A percentile compares a stretch with the other conserved stretches of the same genome.
Conservation (phyloP, 2,888 invertebrate species). For the Hemaris fuciformis region DNA sequence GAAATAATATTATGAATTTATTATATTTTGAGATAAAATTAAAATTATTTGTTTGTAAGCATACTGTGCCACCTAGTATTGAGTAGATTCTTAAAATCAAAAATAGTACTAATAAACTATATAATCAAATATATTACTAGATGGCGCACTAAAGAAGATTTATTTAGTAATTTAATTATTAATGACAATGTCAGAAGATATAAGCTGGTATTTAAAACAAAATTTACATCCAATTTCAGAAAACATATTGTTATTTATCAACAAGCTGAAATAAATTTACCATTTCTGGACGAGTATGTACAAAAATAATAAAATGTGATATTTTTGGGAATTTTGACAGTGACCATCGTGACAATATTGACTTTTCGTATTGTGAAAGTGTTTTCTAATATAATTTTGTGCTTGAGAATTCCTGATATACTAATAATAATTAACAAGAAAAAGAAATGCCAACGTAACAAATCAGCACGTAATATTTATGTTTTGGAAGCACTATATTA, state of each 20-base stretch:
- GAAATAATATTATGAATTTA: neutral
- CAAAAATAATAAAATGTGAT: neutral
- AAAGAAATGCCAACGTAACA: neutral
- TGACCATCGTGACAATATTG: neutral
- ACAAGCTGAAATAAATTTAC: neutral
- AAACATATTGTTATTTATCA: too few species aligned
- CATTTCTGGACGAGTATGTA: neutral
- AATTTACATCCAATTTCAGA: too few species aligned
- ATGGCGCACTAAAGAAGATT: neutral
- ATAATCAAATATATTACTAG: too few species aligned
- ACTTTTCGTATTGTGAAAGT: neutral
- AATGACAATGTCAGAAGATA: too few species aligned
- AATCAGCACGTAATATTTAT: neutral
- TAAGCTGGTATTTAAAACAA: too few species aligned
- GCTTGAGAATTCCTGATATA: neutral
- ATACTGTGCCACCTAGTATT: neutral
- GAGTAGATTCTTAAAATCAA: neutral
- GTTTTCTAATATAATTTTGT: neutral
- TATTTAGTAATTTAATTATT: neutral
- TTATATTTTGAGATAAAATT: neutral
- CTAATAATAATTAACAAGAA: neutral
- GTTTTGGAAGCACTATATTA: neutral
- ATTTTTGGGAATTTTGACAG: neutral
- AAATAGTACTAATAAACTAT: neutral
- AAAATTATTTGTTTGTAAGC: neutral